These are phyloP conservation scores for Carposina sasakii DNA, from an alignment of 1,140 invertebrate species.

Conservation along the genomic window DNA sequence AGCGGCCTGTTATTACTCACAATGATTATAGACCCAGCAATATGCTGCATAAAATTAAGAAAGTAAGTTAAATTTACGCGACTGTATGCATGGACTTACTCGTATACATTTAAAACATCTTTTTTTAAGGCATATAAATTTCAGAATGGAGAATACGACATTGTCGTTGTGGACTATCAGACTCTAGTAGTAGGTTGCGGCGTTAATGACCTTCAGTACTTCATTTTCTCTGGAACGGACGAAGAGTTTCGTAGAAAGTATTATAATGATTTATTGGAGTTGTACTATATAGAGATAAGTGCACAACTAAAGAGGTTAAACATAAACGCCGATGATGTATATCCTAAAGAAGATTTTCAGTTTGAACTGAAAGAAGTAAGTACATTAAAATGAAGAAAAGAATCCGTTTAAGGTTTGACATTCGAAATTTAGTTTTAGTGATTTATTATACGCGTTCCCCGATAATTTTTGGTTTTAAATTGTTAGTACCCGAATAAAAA, in stretches of 20 bases:
- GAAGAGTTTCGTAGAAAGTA: slow-evolving; percentile 53
- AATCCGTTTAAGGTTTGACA: too few relatives aligned
- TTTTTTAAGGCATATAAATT: slow-evolving; percentile 27
- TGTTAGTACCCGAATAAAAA: too few relatives aligned
- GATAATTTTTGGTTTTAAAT: too few relatives aligned
- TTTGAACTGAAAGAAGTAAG: slow-evolving; percentile 33
- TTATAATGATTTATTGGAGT: slow-evolving; percentile 61
- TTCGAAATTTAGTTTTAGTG: too few relatives aligned
- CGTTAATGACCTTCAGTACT: slow-evolving; percentile 69
- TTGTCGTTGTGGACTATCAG: slow-evolving; percentile 73
- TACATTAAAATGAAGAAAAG: too few relatives aligned
- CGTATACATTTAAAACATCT: too few relatives aligned
- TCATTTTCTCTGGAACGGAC: slow-evolving; percentile 70
- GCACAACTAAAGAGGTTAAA: slow-evolving; percentile 11
- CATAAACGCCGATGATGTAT: slow-evolving; percentile 29
- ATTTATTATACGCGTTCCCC: too few relatives aligned
- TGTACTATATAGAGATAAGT: slow-evolving; percentile 52
- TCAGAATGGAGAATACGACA: slow-evolving; percentile 39
- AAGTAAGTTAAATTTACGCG: too few relatives aligned
- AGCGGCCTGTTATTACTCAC: too few relatives aligned
- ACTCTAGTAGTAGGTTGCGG: slow-evolving; percentile 66
- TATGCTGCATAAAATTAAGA: too few relatives aligned
- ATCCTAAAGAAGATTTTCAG: slow-evolving; percentile 40
- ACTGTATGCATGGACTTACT: too few relatives aligned
- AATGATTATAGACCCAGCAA: too few relatives aligned